Conservation (phyloP, 2,888 invertebrate species). For the Drosophila anomalipes region DNA sequence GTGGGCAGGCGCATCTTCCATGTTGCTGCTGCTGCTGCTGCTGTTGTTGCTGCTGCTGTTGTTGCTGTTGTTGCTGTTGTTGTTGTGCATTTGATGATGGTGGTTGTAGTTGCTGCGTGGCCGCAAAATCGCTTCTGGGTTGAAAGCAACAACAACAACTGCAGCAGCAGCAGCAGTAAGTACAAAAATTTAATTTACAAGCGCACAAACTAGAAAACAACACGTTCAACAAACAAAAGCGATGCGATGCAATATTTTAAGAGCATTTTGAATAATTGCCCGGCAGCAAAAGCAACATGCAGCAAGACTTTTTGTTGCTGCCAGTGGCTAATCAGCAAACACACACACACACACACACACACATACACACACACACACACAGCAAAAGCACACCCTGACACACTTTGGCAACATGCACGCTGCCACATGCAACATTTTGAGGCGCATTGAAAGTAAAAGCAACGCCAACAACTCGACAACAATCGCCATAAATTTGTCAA, state of each 20-base stretch:
- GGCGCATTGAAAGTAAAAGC: constrained; percentile 62
- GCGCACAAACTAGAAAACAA: constrained; percentile 77
- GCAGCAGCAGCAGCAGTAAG: constrained; percentile 20
- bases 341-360: constrained; percentile 15
- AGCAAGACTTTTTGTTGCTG: constrained; percentile 38
- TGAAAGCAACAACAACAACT: constrained; percentile 38
- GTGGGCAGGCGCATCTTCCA: constrained; percentile 53
- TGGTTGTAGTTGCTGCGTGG: constrained; percentile 52
- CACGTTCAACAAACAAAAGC: constrained; percentile 65
- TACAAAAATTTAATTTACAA: constrained; percentile 62
- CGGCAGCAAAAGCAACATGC: constrained; percentile 44
- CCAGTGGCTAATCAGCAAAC: constrained; percentile 63
- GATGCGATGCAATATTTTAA: constrained; percentile 66
- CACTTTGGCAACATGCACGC: constrained; percentile 31
- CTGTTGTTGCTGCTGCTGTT: neutral
- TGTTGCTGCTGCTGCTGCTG: constrained; percentile 14
- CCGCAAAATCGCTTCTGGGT: constrained; percentile 75
- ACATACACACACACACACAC: constrained; percentile 21
- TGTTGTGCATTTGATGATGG: constrained; percentile 53
- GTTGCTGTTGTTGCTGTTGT: constrained; percentile 19
- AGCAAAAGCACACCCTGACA: constrained; percentile 16
- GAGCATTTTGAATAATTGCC: constrained; percentile 72
- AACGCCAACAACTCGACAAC: constrained; percentile 27
- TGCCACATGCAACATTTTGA: constrained; percentile 64
- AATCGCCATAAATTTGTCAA: constrained; percentile 63